These are phyloP conservation scores for Hiodon alosoides DNA, from an alignment of 2,113 vertebrate species.

Conservation along the genomic window DNA sequence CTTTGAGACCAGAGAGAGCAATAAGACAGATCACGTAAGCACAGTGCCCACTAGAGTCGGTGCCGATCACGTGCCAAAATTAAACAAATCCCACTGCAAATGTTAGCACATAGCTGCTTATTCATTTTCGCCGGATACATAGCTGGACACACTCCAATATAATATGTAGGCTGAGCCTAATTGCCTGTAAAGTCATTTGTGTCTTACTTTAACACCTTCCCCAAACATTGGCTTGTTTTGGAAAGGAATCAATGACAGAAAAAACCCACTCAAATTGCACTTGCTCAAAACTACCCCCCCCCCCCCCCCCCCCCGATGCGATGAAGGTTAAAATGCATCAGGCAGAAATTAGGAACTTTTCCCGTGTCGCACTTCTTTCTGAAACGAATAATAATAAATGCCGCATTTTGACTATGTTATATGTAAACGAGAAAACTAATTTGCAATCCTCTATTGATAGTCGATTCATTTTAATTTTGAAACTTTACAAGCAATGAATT, in stretches of 20 bases:
- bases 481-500: not conserved
- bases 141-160: slow-evolving; percentile 23
- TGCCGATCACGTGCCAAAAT: slow-evolving; percentile 17
- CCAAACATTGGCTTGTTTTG: slow-evolving; percentile 1
- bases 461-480: not conserved
- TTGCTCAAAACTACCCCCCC: not conserved
- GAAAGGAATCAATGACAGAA: slow-evolving; percentile 1
- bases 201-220: slow-evolving; percentile 29
- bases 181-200: slow-evolving; percentile 29
- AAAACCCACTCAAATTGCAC: not conserved
- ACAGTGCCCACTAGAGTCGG: slow-evolving; percentile 7
- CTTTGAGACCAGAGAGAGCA: not conserved
- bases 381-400: not conserved
- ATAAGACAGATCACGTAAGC: slow-evolving; percentile 17
- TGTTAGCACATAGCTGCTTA: slow-evolving; percentile 35
- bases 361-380: not conserved
- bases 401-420: not conserved
- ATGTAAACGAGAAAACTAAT: not conserved
- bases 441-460: not conserved
- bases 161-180: slow-evolving; percentile 22
- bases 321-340: not conserved
- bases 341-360: not conserved
- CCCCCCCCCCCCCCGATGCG: too few relatives aligned
- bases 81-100: slow-evolving; percentile 36
- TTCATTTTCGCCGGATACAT: slow-evolving; percentile 41